phyloP scores from a whole-genome alignment of 2,888 invertebrate genomes.

The Bellardia pandia region DNA sequence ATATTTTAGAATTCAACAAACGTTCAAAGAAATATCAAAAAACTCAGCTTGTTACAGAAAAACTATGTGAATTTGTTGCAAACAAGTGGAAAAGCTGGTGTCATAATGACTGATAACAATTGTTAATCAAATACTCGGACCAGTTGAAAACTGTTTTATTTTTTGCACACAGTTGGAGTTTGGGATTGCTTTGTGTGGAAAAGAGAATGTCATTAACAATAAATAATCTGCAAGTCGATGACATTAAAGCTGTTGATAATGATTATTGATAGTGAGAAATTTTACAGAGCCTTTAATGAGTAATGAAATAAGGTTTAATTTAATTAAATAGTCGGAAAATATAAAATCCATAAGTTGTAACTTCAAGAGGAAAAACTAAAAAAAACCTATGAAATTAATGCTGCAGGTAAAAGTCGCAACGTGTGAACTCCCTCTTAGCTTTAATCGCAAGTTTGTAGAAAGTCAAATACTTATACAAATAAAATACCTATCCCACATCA shows the following conservation, averaged over 20 bases:
- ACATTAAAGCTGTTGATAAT: background rate
- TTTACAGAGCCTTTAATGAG: no score
- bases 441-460: no score
- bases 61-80: slow-evolving; percentile 42
- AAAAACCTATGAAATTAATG: no score
- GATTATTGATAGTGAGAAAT: no score
- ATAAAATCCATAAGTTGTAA: no score
- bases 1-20: background rate
- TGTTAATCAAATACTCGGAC: slow-evolving; percentile 55
- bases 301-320: no score
- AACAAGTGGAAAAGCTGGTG: slow-evolving; percentile 37
- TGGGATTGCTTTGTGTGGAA: background rate
- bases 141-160: background rate
- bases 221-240: slow-evolving; percentile 3
- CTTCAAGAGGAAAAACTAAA: no score
- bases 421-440: no score
- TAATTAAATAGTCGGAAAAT: no score
- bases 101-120: slow-evolving; percentile 65
- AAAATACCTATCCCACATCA: no score
- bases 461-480: no score
- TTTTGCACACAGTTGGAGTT: slow-evolving; percentile 4
- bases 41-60: slow-evolving; percentile 26
- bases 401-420: no score
- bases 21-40: slow-evolving; percentile 20
- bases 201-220: slow-evolving; percentile 36